phyloP scores from a whole-genome alignment of 2,888 invertebrate species.

The Colletes collaris region DNA sequence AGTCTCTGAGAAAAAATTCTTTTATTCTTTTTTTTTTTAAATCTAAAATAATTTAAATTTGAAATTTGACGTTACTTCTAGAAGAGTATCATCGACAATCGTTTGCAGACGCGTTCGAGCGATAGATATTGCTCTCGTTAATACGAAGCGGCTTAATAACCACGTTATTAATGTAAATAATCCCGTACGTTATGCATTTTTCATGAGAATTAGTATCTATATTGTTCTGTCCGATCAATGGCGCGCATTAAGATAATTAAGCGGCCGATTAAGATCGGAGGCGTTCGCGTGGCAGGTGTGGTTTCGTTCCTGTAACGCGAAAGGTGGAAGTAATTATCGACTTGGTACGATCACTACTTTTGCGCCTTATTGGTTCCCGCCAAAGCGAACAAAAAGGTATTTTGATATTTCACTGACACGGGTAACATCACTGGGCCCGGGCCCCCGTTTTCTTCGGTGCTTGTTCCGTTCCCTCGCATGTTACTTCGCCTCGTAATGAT shows the following conservation, averaged over 20 bases:
- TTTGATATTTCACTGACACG: slow-evolving; percentile 40
- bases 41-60: too few species aligned
- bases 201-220: slow-evolving; percentile 2
- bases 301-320: slow-evolving; percentile 19
- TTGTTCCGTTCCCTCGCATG: neutral
- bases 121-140: too few species aligned
- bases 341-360: slow-evolving; percentile 21
- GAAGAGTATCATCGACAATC: too few species aligned
- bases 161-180: slow-evolving; percentile 9
- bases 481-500: neutral
- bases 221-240: slow-evolving; percentile 6
- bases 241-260: slow-evolving; percentile 48
- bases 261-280: slow-evolving; percentile 46
- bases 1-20: too few species aligned
- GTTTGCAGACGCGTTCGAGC: too few species aligned
- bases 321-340: slow-evolving; percentile 43
- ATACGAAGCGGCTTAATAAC: neutral
- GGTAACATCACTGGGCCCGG: slow-evolving; percentile 11
- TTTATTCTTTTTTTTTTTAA: too few species aligned
- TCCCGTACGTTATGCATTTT: neutral
- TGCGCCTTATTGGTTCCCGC: slow-evolving; percentile 21
- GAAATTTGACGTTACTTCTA: too few species aligned
- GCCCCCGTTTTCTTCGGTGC: neutral
- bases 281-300: slow-evolving; percentile 40
- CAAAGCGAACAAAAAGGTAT: slow-evolving; percentile 13